Base-by-base conservation (phyloP, 2,797 vertebrate species). In the Halcyon chelicuti region DNA sequence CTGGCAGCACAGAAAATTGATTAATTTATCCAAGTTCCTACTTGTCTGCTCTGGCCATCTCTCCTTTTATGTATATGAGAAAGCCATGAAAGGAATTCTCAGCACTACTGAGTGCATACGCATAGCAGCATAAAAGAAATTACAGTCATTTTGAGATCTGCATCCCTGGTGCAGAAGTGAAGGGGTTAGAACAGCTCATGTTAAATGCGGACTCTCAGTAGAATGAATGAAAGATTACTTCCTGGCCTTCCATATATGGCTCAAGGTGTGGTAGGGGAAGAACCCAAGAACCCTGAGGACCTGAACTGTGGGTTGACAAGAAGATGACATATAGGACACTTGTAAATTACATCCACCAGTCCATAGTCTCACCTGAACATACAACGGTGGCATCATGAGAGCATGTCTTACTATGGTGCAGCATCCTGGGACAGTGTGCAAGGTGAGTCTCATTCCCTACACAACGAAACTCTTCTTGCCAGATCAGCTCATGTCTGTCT, bases 391-490 rank as follows among this genome's bases (percentile, higher is more conserved):
- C 93, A 28, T 96, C 88, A 46, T 98, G 96, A 60, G 63, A 78
- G 31, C 98, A 98, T 0, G 29, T 95, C 15, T 65, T 54, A 2
- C 46, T 93, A 1, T 2, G 68, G 6, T 21, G 96, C 12, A 80
- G 31, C 3, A 20, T 96, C 29, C 95, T 94, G 16, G 85, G 82
- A 78, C 98, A 98, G 16, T 96, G 86, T 1, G 96, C 90, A 67
- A 98, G 96, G 6, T 78, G 84, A 55, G 84, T 80, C 81, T 98
- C 98, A 1, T 96, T 39, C 17, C 98, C 98, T 47, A 8, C n/a
- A 23, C 98, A 98, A 21, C 94, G 96, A 67, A 98, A 97, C 71
- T 98, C 92, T 86, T 98, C 97, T 62, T 96, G 86, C 97, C 97
- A 98, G 39, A 97, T 96, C 55, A 40, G 76, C 46, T 95, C 95